Conservation (phyloP, 1,140 invertebrate genomes). For the Drosophila miranda region DNA sequence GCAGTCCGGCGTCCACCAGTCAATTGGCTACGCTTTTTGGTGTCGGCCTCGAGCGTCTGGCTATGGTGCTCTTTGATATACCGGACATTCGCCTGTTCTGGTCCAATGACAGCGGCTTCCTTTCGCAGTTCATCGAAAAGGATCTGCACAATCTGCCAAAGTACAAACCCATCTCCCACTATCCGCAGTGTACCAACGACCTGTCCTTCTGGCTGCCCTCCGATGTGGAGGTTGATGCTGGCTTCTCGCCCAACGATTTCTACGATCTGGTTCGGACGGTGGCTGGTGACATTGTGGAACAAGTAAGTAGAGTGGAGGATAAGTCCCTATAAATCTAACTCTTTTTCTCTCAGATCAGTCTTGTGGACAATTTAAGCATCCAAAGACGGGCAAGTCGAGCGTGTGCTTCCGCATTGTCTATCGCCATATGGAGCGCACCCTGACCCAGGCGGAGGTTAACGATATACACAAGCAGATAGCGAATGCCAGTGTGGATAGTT, state of each 20-base stretch:
- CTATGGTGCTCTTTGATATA: constrained; percentile 97
- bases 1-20: constrained; percentile 90
- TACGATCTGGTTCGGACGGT: constrained; percentile 95
- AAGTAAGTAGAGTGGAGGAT: constrained; percentile 84
- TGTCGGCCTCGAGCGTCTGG: constrained; percentile 96
- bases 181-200: constrained; percentile 95
- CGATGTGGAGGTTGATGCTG: constrained; percentile 82
- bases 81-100: constrained; percentile 98
- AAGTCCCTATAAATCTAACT: neutral
- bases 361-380: constrained; percentile 95
- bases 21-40: constrained; percentile 99
- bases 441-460: constrained; percentile 95
- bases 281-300: constrained; percentile 95
- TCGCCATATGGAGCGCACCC: constrained; percentile 94
- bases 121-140: constrained; percentile 93
- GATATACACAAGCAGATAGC: constrained; percentile 91
- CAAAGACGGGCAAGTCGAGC: constrained; percentile 91
- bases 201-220: constrained; percentile 98
- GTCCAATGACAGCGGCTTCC: constrained; percentile 95
- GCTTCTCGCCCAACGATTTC: constrained; percentile 93
- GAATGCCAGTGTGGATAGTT: constrained; percentile 83
- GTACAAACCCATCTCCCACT: constrained; percentile 93
- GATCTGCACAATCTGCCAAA: constrained; percentile 86
- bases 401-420: constrained; percentile 97
- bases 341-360: constrained; percentile 84